These are phyloP conservation scores for Caenorhabditis imperialis DNA, from an alignment of 2,888 invertebrate genomes.

Conservation along the genomic window DNA sequence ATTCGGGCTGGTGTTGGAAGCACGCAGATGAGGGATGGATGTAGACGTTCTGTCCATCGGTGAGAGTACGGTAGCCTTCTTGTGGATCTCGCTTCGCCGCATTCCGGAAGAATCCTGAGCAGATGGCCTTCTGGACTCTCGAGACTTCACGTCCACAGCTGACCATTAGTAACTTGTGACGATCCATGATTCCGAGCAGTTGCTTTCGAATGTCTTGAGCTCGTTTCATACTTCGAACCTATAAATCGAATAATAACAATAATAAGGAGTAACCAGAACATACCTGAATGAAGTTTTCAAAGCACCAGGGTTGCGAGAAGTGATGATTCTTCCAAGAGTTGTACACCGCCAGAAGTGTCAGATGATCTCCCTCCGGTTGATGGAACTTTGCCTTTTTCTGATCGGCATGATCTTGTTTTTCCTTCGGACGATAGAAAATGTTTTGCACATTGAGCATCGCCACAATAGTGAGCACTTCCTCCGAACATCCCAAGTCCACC, in stretches of 20 bases:
- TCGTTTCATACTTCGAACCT: constrained; percentile 93
- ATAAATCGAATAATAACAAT: constrained; percentile 82
- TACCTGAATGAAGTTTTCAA: constrained; percentile 98
- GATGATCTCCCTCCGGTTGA: constrained; percentile 97
- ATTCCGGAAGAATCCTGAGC: constrained; percentile 95
- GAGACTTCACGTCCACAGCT: constrained; percentile 96
- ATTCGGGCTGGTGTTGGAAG: constrained; percentile 98
- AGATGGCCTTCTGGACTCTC: constrained; percentile 95
- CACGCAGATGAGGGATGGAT: constrained; percentile 98
- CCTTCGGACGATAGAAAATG: constrained; percentile 90
- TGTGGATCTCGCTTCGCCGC: constrained; percentile 99
- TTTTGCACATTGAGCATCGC: constrained; percentile 99
- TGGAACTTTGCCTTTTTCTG: constrained; percentile 99
- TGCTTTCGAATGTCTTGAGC: constrained; percentile 96
- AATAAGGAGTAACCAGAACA: too few species aligned
- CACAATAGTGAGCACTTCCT: constrained; percentile 97
- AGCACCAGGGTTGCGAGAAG: constrained; percentile 99
- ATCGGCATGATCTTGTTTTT: constrained; percentile 96
- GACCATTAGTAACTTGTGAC: constrained; percentile 95
- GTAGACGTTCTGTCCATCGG: constrained; percentile 94
- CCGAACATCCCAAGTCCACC: constrained; percentile 95
- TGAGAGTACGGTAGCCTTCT: constrained; percentile 94
- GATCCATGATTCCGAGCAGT: constrained; percentile 83
- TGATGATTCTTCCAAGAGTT: constrained; percentile 99
- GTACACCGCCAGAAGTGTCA: constrained; percentile 96